A percentile compares a stretch with the other conserved stretches of the same genome.
Evolutionary conservation across 2,888 invertebrate genomes (phyloP).

Genomic region (Hedya salicella): DNA sequence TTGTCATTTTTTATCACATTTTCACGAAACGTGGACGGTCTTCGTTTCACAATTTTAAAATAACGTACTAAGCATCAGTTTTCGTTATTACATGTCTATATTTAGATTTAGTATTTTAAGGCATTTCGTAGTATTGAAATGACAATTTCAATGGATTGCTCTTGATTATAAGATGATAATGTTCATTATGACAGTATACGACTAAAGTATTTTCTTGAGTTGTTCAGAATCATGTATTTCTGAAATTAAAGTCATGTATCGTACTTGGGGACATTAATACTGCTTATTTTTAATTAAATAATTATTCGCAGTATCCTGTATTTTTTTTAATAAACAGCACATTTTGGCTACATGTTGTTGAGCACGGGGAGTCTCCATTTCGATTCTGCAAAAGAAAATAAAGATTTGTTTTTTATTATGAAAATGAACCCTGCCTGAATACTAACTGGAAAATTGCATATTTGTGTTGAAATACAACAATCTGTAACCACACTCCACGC

Average conservation of each 20-base stretch:
- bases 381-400: slow-evolving; percentile 31
- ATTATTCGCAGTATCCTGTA: slow-evolving; percentile 12
- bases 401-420: neutral
- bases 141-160: neutral
- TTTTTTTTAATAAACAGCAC: slow-evolving; percentile 22
- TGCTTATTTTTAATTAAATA: slow-evolving; percentile 17
- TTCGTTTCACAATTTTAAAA: slow-evolving; percentile 30
- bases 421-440: too few species aligned
- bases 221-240: slow-evolving; percentile 2
- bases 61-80: slow-evolving; percentile 22
- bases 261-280: slow-evolving; percentile 15
- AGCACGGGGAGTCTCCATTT: slow-evolving; percentile 1
- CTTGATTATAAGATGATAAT: neutral
- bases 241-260: neutral
- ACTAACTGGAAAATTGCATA: too few species aligned
- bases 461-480: too few species aligned
- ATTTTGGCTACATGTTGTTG: slow-evolving; percentile 26
- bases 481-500: too few species aligned
- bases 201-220: neutral
- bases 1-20: slow-evolving; percentile 43
- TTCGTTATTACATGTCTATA: slow-evolving; percentile 11
- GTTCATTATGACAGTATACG: neutral
- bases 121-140: slow-evolving; percentile 19
- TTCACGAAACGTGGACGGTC: slow-evolving; percentile 37
- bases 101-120: slow-evolving; percentile 28